Evolutionary conservation across 2,888 invertebrate genomes (phyloP).

Genomic region (Schizaphis graminum): DNA sequence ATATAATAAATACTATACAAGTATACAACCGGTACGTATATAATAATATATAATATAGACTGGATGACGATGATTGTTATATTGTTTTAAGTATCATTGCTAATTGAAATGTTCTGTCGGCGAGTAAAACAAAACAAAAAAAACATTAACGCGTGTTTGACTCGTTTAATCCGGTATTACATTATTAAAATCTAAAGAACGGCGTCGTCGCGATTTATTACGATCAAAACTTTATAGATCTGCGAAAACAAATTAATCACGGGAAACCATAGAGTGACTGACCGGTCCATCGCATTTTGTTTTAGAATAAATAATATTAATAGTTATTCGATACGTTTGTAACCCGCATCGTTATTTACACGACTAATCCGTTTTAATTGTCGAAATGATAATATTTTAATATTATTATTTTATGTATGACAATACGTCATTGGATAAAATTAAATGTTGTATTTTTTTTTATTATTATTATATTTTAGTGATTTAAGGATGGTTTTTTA

Average conservation of each 20-base stretch:
- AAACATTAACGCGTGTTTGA: background rate
- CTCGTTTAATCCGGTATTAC: background rate
- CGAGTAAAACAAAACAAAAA: background rate
- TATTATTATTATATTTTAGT: too few relatives aligned
- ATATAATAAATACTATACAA: background rate
- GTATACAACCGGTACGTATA: background rate
- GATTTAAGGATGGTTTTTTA: too few relatives aligned
- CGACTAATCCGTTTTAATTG: background rate
- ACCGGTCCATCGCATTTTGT: too few relatives aligned
- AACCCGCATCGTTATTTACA: background rate
- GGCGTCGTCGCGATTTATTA: background rate
- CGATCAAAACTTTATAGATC: background rate
- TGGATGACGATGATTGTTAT: background rate
- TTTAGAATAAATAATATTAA: background rate
- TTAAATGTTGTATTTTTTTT: too few relatives aligned
- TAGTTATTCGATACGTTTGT: background rate
- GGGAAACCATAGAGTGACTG: background rate
- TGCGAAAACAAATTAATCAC: background rate
- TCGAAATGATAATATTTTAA: background rate
- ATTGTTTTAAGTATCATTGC: background rate
- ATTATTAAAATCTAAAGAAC: background rate
- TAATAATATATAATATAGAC: background rate
- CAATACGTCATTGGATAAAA: background rate
- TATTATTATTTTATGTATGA: background rate
- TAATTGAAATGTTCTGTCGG: conserved; percentile 9